phyloP scores from a whole-genome alignment of 2,888 invertebrate genomes.

The Aporophyla nigra region DNA sequence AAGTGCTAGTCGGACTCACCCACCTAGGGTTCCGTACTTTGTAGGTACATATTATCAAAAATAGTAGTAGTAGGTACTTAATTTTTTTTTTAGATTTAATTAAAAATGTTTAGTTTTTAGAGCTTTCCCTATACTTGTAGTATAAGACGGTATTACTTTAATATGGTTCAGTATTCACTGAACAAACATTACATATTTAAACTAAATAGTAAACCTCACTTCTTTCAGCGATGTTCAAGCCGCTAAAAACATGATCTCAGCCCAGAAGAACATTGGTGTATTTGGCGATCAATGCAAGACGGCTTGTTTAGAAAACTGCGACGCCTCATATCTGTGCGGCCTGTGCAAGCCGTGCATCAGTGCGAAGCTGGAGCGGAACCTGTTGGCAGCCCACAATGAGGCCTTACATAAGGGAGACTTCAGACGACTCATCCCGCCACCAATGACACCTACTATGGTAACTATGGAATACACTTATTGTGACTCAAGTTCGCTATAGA shows the following conservation, averaged over 20 bases:
- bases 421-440: constrained; percentile 95
- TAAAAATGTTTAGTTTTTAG: too few relatives aligned
- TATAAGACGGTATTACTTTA: too few relatives aligned
- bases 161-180: neutral
- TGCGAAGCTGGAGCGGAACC: constrained; percentile 88
- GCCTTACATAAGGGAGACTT: constrained; percentile 95
- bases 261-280: constrained; percentile 95
- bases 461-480: neutral
- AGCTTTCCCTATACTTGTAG: too few relatives aligned
- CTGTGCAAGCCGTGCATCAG: constrained; percentile 95
- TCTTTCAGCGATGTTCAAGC: constrained; percentile 82
- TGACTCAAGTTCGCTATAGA: neutral
- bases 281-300: constrained; percentile 92
- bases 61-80: too few relatives aligned
- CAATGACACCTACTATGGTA: constrained; percentile 85
- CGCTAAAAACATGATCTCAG: constrained; percentile 92
- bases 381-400: constrained; percentile 94
- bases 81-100: too few relatives aligned
- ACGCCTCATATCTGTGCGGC: constrained; percentile 91
- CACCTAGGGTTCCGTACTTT: too few relatives aligned
- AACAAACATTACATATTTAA: neutral
- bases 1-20: too few relatives aligned
- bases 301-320: constrained; percentile 91
- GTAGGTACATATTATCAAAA: too few relatives aligned
- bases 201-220: neutral